A percentile compares a stretch with the other conserved stretches of the same genome.
These are phyloP conservation scores for Lepidocolaptes lacrymiger DNA, from an alignment of 2,797 vertebrate species.

Conservation along the genomic window DNA sequence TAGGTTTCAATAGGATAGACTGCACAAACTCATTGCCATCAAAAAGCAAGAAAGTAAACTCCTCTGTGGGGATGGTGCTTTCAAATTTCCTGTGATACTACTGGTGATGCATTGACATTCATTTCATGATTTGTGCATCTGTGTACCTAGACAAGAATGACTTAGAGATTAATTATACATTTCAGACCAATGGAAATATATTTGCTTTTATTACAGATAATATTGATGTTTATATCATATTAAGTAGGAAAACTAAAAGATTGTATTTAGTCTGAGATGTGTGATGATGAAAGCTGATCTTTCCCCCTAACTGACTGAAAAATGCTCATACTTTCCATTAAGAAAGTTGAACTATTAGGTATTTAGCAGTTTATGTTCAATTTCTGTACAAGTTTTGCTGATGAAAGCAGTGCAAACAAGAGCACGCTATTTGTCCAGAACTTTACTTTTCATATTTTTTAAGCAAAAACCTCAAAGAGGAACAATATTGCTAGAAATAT, in stretches of 20 bases:
- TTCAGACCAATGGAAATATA: background rate
- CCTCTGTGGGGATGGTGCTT: background rate
- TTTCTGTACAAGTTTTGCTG: background rate
- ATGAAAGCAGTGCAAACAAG: background rate
- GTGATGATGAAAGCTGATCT: background rate
- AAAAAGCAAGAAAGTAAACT: slow-evolving; percentile 61
- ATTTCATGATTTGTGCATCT: slow-evolving; percentile 22
- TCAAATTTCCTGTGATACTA: slow-evolving; percentile 35
- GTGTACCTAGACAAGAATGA: slow-evolving; percentile 10
- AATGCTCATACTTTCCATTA: background rate
- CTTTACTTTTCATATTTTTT: background rate
- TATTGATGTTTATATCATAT: background rate
- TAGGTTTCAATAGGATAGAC: slow-evolving; percentile 62
- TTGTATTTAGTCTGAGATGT: background rate
- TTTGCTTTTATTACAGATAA: background rate
- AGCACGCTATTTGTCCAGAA: background rate
- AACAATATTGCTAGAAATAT: background rate
- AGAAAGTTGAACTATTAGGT: background rate
- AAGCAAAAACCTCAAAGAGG: background rate
- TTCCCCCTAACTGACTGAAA: background rate
- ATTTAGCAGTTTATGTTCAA: background rate
- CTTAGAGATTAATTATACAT: background rate
- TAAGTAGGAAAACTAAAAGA: background rate
- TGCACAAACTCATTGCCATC: slow-evolving; percentile 42
- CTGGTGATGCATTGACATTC: slow-evolving; percentile 11